Conservation (phyloP, 2,888 invertebrate genomes). For the Drosophila parthenogenetica region DNA sequence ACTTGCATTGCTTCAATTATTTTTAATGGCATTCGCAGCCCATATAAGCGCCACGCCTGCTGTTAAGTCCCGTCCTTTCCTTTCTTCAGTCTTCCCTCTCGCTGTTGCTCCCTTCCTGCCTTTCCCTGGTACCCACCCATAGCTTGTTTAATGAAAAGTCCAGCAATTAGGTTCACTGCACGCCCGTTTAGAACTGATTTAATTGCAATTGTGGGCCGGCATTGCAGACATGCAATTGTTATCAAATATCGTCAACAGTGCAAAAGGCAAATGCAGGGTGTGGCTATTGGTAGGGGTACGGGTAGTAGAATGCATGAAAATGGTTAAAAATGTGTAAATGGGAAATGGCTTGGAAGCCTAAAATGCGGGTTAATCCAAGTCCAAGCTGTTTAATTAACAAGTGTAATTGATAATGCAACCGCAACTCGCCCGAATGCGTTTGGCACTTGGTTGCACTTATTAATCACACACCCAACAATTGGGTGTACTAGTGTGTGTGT, state of each 20-base stretch:
- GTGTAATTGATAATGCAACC: constrained; percentile 72
- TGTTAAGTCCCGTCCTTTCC: background rate
- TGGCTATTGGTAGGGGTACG: background rate
- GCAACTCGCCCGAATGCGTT: constrained; percentile 35
- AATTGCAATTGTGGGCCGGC: constrained; percentile 70
- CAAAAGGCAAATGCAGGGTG: constrained; percentile 5
- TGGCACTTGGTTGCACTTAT: constrained; percentile 49
- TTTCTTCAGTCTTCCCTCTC: background rate
- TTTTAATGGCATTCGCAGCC: constrained; percentile 67
- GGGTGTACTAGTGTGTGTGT: background rate
- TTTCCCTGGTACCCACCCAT: constrained; percentile 6
- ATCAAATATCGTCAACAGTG: constrained; percentile 64
- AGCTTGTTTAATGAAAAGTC: constrained; percentile 38
- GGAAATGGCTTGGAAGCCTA: constrained; percentile 24
- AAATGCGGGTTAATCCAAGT: constrained; percentile 71
- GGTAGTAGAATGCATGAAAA: constrained; percentile 9
- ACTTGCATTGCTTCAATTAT: constrained; percentile 63
- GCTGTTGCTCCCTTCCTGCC: background rate
- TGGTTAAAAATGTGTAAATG: constrained; percentile 12
- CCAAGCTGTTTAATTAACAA: constrained; percentile 73
- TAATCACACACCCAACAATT: constrained; percentile 61
- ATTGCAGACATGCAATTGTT: constrained; percentile 70
- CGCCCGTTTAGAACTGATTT: constrained; percentile 75
- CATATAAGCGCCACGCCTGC: constrained; percentile 65
- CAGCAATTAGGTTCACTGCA: constrained; percentile 55